phyloP scores from a whole-genome alignment of 30 jellyfish, hydroid and myxozoan genomes.

The Hydra vulgaris region DNA sequence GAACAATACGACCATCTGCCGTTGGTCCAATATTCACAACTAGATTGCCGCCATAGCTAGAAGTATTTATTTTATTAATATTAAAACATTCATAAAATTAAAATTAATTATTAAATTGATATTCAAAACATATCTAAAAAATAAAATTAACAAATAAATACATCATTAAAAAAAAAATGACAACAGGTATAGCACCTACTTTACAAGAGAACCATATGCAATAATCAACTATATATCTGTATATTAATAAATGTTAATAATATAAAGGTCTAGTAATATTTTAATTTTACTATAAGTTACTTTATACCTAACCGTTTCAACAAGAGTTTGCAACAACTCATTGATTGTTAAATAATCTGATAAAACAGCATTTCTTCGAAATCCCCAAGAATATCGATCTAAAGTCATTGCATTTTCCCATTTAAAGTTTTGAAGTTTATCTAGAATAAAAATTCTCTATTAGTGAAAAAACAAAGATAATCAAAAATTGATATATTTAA shows the following conservation, averaged over 20 bases:
- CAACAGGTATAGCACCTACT: too few relatives aligned
- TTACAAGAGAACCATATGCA: too few relatives aligned
- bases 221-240: too few relatives aligned
- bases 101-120: not conserved
- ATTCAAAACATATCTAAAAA: not conserved
- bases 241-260: too few relatives aligned
- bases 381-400: conserved; percentile 37
- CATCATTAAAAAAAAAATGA: too few relatives aligned
- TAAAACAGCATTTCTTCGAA: conserved; percentile 29
- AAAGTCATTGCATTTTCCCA: conserved; percentile 77
- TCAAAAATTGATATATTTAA: not conserved
- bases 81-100: not conserved
- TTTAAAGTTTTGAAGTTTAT: conserved; percentile 40
- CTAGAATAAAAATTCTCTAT: conserved; percentile 17
- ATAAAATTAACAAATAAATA: not conserved
- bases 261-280: too few relatives aligned
- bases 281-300: too few relatives aligned
- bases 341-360: conserved; percentile 18
- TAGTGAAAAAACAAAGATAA: not conserved
- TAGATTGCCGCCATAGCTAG: conserved; percentile 41
- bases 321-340: conserved; percentile 20
- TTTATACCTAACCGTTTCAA: conserved; percentile 30
- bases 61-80: not conserved
- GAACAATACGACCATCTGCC: conserved; percentile 39
- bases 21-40: conserved; percentile 50